A percentile compares a stretch with the other conserved stretches of the same genome.
Conservation (phyloP, 2,888 invertebrate genomes). For the Drosophila melanocephala region DNA sequence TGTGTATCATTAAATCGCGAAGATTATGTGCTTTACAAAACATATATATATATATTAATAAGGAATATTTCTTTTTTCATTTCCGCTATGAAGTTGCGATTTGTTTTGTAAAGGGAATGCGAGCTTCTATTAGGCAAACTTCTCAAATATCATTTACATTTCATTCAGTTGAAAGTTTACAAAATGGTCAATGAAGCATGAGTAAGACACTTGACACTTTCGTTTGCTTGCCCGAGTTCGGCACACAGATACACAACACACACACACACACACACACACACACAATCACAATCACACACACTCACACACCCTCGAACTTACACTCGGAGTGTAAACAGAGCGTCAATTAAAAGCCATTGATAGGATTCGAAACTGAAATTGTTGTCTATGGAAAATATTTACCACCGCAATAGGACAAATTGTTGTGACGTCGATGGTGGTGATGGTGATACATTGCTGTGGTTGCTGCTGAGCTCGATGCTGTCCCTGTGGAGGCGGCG, state of each 20-base stretch:
- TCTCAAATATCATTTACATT: constrained; percentile 3
- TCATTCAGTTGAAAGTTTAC: constrained; percentile 34
- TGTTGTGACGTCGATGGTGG: constrained; percentile 84
- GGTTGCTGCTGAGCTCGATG: constrained; percentile 50
- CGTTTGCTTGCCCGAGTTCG: constrained; percentile 16
- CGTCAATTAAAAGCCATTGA: constrained; percentile 61
- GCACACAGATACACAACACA: constrained; percentile 10
- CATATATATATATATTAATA: background rate
- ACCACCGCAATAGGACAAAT: constrained; percentile 85
- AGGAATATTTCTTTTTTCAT: background rate
- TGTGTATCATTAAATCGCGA: background rate
- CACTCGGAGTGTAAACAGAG: constrained; percentile 29
- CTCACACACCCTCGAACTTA: background rate
- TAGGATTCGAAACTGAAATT: constrained; percentile 38
- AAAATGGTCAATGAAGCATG: constrained; percentile 29
- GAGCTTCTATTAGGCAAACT: background rate
- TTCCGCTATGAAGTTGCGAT: background rate
- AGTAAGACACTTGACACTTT: constrained; percentile 59
- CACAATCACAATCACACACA: constrained; percentile 1
- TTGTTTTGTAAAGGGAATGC: background rate
- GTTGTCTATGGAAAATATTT: constrained; percentile 73
- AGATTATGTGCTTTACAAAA: background rate
- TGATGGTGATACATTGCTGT: constrained; percentile 84
- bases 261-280: constrained; percentile 11
- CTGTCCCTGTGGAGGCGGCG: constrained; percentile 33